These are phyloP conservation scores for Rhamphomyia laevipes DNA, from an alignment of 2,888 invertebrate genomes.

Conservation along the genomic window DNA sequence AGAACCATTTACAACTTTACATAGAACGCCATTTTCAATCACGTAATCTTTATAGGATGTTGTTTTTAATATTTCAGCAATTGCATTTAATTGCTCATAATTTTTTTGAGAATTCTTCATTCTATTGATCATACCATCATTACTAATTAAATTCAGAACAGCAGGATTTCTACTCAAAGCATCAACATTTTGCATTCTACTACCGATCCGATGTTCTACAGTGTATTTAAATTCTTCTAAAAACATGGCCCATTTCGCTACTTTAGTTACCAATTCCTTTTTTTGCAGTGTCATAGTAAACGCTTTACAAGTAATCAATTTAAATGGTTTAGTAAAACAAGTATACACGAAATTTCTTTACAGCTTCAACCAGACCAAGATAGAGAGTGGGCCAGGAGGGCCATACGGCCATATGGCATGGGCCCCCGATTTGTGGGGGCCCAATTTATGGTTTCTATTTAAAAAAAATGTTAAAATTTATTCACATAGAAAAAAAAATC, in stretches of 20 bases:
- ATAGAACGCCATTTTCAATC: not conserved
- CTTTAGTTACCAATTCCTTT: slow-evolving; percentile 12
- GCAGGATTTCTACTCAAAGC: slow-evolving; percentile 16
- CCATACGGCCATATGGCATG: too few species aligned
- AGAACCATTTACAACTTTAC: not conserved
- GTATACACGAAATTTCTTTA: slow-evolving; percentile 19
- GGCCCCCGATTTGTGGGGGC: too few species aligned
- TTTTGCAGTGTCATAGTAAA: slow-evolving; percentile 9
- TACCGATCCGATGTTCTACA: slow-evolving; percentile 16
- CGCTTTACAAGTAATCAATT: slow-evolving; percentile 14
- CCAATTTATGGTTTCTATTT: too few species aligned
- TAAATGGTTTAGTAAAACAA: slow-evolving; percentile 14
- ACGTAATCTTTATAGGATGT: not conserved
- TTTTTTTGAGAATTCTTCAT: slow-evolving; percentile 3
- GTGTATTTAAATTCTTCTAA: slow-evolving; percentile 16
- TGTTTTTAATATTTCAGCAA: not conserved
- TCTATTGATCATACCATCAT: too few species aligned
- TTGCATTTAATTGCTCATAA: slow-evolving; percentile 8
- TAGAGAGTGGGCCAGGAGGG: too few species aligned
- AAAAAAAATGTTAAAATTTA: too few species aligned
- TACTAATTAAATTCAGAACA: slow-evolving; percentile 5
- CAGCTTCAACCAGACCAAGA: slow-evolving; percentile 4
- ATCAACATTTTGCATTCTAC: slow-evolving; percentile 16
- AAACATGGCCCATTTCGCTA: slow-evolving; percentile 17
- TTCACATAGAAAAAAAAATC: too few species aligned